Evolutionary conservation across 1,140 invertebrate genomes (phyloP), one percentile per base, ranked within the genome.

Genomic region (Cataglyphis hispanica): DNA sequence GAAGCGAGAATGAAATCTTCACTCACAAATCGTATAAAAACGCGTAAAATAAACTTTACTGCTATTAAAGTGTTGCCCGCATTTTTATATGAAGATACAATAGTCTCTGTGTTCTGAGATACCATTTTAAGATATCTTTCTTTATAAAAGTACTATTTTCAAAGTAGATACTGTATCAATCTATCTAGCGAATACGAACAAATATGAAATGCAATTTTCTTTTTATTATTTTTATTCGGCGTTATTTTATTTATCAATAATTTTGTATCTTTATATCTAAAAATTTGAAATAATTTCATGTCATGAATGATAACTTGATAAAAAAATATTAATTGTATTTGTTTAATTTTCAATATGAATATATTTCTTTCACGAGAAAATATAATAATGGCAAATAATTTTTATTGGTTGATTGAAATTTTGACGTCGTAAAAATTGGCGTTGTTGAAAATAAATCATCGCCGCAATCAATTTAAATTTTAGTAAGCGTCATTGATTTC

Each of bases 401-500:
- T 46, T 16, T n/a, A 40, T 50, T 27, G 0, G 2, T 46, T 46
- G 31, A 4, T 22, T 5, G 13, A 50, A 50, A 50, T 50, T 50
- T 4, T 50, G 16, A 5, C 46, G 13, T 46, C 13, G 2, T 11
- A 61, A 22, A 25, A 25, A 31, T 63, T 63, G 25, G 6, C 16
- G 5, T 69, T 16, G 50, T 61, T 56, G 19, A 80, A 40, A 80
- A 60, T 74, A 46, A 69, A 56, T 6, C 16, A n/a, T 78, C 22
- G 19, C 31, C 25, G 34, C 31, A 11, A 72, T 83, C 40, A 19
- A 27, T 27, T 77, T 34, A 34, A 10, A 37, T n/a, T 60, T 13
- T 19, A 27, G 11, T 19, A 25, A 74, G 16, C 46, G 16, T 1
- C 37, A 56, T 78, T 69, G 69, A 86, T 80, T 70, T 69, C 66